A percentile compares a stretch with the other conserved stretches of the same genome.
phyloP scores from a whole-genome alignment of 2,797 vertebrate species.

The Scolopax bukidnonensis region DNA sequence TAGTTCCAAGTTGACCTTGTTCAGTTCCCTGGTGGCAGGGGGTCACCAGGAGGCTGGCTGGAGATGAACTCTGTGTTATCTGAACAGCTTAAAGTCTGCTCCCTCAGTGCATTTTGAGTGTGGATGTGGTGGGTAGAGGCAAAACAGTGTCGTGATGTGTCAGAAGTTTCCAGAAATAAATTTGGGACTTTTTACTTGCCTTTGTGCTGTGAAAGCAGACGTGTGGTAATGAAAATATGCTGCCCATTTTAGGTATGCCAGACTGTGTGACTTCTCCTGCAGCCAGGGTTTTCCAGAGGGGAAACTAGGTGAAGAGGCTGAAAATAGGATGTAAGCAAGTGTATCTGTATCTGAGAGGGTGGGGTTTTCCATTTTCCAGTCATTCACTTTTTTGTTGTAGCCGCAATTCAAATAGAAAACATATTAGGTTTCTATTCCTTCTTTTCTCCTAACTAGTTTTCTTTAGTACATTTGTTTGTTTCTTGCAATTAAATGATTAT shows the following conservation, averaged over 20 bases:
- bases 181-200: slow-evolving; percentile 35
- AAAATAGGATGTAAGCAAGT: slow-evolving; percentile 12
- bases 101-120: background rate
- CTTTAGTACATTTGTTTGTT: background rate
- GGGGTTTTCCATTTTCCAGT: background rate
- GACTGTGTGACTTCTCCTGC: background rate
- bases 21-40: background rate
- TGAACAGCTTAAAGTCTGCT: background rate
- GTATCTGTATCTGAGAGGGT: background rate
- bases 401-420: background rate
- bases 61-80: background rate
- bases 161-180: slow-evolving; percentile 46
- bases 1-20: background rate
- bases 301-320: slow-evolving; percentile 2
- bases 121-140: background rate
- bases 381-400: background rate
- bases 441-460: background rate
- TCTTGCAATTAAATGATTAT: background rate
- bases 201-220: slow-evolving; percentile 18
- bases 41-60: background rate
- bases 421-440: background rate
- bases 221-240: background rate
- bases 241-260: slow-evolving; percentile 25
- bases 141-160: background rate
- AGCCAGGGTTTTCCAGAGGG: slow-evolving; percentile 51